These are phyloP conservation scores for Mionectes olivaceus DNA, from an alignment of 2,797 vertebrate genomes.

Conservation along the genomic window DNA sequence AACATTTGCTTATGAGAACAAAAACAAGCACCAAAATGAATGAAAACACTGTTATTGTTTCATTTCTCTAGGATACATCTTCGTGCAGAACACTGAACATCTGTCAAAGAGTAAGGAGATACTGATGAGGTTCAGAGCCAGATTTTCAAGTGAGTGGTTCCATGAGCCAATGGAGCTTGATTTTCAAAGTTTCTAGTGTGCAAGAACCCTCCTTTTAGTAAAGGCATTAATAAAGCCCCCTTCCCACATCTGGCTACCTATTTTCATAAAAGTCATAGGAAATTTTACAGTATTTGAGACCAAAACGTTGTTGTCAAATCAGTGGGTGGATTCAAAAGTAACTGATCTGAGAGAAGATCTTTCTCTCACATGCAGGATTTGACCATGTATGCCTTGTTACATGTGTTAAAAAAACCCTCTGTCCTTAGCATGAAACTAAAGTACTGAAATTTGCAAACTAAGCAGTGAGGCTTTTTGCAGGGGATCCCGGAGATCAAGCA, in stretches of 20 bases:
- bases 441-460: neutral
- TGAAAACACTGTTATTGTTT: conserved; percentile 11
- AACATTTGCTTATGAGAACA: conserved; percentile 40
- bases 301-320: neutral
- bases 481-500: neutral
- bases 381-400: neutral
- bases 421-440: neutral
- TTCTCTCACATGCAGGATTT: neutral
- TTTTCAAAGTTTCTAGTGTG: neutral
- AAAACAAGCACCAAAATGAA: conserved; percentile 39
- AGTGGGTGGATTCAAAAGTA: neutral
- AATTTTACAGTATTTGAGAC: neutral
- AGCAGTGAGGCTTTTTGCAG: neutral
- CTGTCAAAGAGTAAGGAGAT: neutral
- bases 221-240: neutral
- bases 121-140: neutral
- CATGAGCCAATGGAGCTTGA: neutral
- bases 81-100: neutral
- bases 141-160: neutral
- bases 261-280: neutral
- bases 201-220: neutral
- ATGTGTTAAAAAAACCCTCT: neutral
- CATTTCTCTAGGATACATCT: neutral
- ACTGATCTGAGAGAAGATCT: neutral
- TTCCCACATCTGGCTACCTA: neutral